phyloP scores from a whole-genome alignment of 2,888 invertebrate genomes.

The Pyrrhia umbra region DNA sequence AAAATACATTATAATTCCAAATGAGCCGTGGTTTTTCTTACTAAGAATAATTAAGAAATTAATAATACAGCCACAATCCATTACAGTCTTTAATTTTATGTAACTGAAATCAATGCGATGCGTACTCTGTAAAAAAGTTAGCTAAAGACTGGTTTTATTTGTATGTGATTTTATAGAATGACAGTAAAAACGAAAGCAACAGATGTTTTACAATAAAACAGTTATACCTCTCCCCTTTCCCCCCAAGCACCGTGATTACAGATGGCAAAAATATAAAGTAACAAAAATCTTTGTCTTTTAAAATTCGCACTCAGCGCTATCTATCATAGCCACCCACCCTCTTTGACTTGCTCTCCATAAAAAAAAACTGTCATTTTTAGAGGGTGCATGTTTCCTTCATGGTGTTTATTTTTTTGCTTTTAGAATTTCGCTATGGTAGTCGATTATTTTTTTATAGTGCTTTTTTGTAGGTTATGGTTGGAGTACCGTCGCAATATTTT shows the following conservation, averaged over 20 bases:
- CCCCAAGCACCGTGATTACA: conserved; percentile 51
- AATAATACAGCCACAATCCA: no score
- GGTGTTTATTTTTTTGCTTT: conserved; percentile 31
- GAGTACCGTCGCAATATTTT: conserved; percentile 29
- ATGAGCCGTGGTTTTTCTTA: no score
- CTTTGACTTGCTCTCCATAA: conserved; percentile 55
- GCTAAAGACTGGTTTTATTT: not conserved
- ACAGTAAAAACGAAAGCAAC: not conserved
- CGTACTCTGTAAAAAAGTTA: not conserved
- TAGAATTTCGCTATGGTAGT: conserved; percentile 35
- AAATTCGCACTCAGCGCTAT: conserved; percentile 57
- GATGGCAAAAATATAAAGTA: conserved; percentile 55
- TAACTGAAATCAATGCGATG: no score
- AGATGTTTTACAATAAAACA: not conserved
- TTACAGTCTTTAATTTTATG: no score
- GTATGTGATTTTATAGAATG: no score
- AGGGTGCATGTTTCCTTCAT: conserved; percentile 52
- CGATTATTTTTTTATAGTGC: conserved; percentile 44
- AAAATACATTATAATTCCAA: no score
- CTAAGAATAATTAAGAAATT: no score
- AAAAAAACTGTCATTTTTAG: conserved; percentile 62
- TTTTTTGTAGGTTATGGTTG: conserved; percentile 46
- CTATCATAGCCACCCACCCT: conserved; percentile 57
- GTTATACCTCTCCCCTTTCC: conserved; percentile 12
- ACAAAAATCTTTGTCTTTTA: conserved; percentile 60